These are phyloP conservation scores for Scolanthus callimorphus DNA, from an alignment of 92 coral and sea anemone genomes.

Conservation along the genomic window DNA sequence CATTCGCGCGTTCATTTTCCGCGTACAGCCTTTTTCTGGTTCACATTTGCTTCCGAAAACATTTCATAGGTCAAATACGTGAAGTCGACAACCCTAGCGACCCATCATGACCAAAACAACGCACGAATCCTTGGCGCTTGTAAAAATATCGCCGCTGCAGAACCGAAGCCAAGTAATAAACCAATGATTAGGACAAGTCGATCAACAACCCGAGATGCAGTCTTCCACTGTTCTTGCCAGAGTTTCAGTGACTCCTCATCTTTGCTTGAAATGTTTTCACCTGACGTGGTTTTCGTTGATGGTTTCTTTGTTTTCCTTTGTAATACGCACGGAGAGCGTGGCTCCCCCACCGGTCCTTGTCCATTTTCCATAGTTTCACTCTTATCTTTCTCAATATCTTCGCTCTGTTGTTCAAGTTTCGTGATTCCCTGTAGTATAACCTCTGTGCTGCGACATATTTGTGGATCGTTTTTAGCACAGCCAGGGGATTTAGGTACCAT, in stretches of 20 bases:
- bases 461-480: neutral
- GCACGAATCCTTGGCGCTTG: constrained; percentile 70
- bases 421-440: neutral
- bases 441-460: neutral
- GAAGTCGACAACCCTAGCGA: too few species aligned
- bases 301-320: neutral
- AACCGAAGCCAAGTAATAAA: constrained; percentile 30
- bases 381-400: neutral
- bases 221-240: constrained; percentile 74
- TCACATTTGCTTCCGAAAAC: too few species aligned
- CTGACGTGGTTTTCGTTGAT: neutral
- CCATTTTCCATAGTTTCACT: neutral
- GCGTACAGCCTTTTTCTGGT: too few species aligned
- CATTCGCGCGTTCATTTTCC: too few species aligned
- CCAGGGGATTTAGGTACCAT: neutral
- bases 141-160: constrained; percentile 55
- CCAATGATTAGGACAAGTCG: constrained; percentile 43
- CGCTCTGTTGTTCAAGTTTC: neutral
- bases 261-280: neutral
- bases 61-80: too few species aligned
- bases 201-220: constrained; percentile 74
- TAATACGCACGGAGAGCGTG: neutral
- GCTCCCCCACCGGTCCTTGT: neutral
- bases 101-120: too few species aligned
- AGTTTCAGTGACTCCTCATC: constrained; percentile 18